Conservation (phyloP, 2,888 invertebrate species). For the Tethea ocularis region DNA sequence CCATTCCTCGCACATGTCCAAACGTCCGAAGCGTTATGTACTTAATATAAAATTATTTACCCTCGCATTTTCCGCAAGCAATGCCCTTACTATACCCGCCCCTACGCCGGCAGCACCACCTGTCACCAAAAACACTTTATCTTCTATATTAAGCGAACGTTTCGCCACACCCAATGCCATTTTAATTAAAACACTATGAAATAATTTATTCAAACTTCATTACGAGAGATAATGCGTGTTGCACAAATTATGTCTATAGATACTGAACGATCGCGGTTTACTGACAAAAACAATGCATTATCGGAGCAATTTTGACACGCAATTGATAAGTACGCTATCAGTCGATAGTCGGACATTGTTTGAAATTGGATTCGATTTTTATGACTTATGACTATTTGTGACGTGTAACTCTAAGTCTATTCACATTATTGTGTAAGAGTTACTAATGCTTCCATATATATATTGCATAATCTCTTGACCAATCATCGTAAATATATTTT, state of each 20-base stretch:
- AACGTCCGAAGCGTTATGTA: background rate
- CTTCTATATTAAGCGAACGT: slow-evolving; percentile 44
- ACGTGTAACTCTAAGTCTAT: background rate
- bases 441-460: no score
- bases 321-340: background rate
- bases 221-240: background rate
- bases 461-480: no score
- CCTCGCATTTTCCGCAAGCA: slow-evolving; percentile 63
- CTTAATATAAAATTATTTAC: slow-evolving; percentile 37
- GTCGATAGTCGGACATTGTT: background rate
- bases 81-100: slow-evolving; percentile 58
- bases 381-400: background rate
- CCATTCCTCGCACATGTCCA: background rate
- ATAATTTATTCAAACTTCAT: slow-evolving; percentile 7
- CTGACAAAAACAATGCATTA: slow-evolving; percentile 7
- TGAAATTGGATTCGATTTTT: slow-evolving; percentile 5
- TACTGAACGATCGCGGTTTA: background rate
- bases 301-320: background rate
- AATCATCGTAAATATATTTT: no score
- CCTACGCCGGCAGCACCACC: slow-evolving; percentile 74
- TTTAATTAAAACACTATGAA: slow-evolving; percentile 19
- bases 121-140: slow-evolving; percentile 71
- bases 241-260: background rate
- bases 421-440: background rate
- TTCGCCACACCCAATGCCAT: slow-evolving; percentile 39